Percentiles rank a stretch among this genome's conserved stretches.
Conservation (phyloP, 1,140 invertebrate species). For the Calephelis virginiensis region DNA sequence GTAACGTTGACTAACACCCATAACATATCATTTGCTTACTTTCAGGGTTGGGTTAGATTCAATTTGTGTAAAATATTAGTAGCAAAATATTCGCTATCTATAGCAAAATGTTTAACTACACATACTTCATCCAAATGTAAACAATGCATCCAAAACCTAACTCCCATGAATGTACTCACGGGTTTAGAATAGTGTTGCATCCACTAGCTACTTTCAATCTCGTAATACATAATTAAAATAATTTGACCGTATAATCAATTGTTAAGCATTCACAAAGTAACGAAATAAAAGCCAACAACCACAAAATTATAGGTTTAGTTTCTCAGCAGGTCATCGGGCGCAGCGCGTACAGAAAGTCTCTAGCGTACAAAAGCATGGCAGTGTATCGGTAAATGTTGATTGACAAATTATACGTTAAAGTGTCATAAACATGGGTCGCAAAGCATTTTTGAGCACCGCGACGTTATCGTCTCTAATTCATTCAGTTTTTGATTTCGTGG, state of each 20-base stretch:
- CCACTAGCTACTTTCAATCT: not conserved
- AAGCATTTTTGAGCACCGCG: slow-evolving; percentile 29
- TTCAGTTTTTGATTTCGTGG: slow-evolving; percentile 8
- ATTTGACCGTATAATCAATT: slow-evolving; percentile 8
- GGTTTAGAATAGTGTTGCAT: not conserved
- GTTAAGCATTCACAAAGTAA: slow-evolving; percentile 17
- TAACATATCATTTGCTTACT: no score
- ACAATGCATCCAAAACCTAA: no score
- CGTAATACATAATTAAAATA: slow-evolving; percentile 1
- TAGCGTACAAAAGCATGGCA: slow-evolving; percentile 46
- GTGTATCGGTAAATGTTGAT: slow-evolving; percentile 51
- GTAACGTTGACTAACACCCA: no score
- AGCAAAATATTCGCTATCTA: no score
- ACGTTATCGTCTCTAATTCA: slow-evolving; percentile 29
- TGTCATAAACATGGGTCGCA: slow-evolving; percentile 52
- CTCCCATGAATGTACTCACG: no score
- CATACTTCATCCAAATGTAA: no score
- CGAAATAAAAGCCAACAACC: slow-evolving; percentile 47
- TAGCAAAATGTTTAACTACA: no score
- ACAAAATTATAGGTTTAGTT: slow-evolving; percentile 63
- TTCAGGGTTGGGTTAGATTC: no score
- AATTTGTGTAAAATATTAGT: no score
- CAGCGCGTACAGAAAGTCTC: slow-evolving; percentile 23
- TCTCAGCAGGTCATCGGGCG: slow-evolving; percentile 52
- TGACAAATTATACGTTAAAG: slow-evolving; percentile 70